These are phyloP conservation scores for Ctenopoma kingsleyae DNA, from an alignment of 2,797 vertebrate genomes.

Conservation along the genomic window DNA sequence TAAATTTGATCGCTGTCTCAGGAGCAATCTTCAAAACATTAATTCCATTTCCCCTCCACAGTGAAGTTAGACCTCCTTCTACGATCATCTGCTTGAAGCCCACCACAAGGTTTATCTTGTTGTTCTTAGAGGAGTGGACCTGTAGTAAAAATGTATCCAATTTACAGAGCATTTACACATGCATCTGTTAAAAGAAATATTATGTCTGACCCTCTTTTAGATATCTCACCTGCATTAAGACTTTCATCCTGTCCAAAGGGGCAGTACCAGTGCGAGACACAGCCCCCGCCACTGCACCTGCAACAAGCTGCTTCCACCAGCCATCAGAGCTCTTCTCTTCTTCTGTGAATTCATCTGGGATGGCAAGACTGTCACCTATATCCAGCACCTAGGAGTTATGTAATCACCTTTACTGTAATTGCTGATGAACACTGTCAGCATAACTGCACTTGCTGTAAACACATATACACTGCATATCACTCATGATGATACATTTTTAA, in stretches of 20 bases:
- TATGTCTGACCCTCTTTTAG: neutral
- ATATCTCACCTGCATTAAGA: conserved; percentile 95
- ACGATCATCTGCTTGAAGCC: conserved; percentile 94
- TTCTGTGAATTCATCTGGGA: conserved; percentile 98
- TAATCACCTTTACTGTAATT: conserved; percentile 3
- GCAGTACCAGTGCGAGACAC: conserved; percentile 96
- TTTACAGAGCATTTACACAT: neutral
- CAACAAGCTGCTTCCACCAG: conserved; percentile 95
- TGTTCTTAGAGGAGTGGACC: conserved; percentile 93
- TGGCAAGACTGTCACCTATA: conserved; percentile 95
- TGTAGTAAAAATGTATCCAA: conserved; percentile 51
- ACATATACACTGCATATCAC: neutral
- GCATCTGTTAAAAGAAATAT: neutral
- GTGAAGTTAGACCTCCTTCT: conserved; percentile 91
- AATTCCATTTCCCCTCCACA: conserved; percentile 97
- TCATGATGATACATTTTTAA: neutral
- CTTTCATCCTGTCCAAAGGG: conserved; percentile 95
- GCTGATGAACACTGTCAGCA: neutral
- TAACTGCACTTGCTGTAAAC: neutral
- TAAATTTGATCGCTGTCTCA: conserved; percentile 98
- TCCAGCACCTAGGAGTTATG: conserved; percentile 89
- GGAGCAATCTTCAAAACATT: conserved; percentile 98
- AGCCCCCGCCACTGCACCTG: conserved; percentile 92
- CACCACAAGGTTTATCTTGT: conserved; percentile 87
- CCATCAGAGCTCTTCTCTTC: conserved; percentile 93